Evolutionary conservation across 1,140 invertebrate species (phyloP), one percentile per base, ranked within the genome.

Genomic region (Chymomyza costata): DNA sequence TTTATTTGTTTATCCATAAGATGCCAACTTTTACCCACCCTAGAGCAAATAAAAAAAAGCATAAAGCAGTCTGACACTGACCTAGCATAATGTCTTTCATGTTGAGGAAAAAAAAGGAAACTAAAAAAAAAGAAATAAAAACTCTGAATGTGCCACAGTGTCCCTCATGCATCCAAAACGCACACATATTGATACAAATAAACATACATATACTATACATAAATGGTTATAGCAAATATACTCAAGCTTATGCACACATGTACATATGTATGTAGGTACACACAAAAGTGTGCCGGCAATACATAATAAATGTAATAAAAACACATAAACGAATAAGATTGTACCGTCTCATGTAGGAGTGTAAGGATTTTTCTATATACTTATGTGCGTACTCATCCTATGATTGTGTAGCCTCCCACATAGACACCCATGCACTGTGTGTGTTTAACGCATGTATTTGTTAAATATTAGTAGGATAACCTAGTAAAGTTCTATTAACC

Each of bases 61-160:
- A 63, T 63, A 63, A 66, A 76, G 66, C 66, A 63, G 71, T 71
- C 71, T 59, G 70, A 55, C 70, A 71, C 71, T 78, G 70, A 76
- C 70, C 70, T 76, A 63, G 49, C 66, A 71, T 58, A 78, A 76
- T 78, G 73, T 48, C 66, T 58, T 70, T 63, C 57, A 71, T 78
- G 71, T 78, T 71, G 58, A 60, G 50, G 49, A 52, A 49, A 43
- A 61, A 52, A 66, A n/a, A n/a, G n/a, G n/a, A n/a, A n/a, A n/a
- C n/a, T 55, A 54, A 55, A 73, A 51, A 51, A 58, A 63, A 48
- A 65, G 56, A 76, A 78, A 78, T 76, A 76, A 76, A 76, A 76
- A 78, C 73, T 78, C 71, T 34, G 61, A 74, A 49, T 62, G 70
- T 55, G 62, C 61, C 66, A 54, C 51, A 54, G 37, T 39, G 70